Evolutionary conservation across 1,140 invertebrate species (phyloP), one percentile per base, ranked within the genome.

Genomic region (Ctenoplectra terminalis): DNA sequence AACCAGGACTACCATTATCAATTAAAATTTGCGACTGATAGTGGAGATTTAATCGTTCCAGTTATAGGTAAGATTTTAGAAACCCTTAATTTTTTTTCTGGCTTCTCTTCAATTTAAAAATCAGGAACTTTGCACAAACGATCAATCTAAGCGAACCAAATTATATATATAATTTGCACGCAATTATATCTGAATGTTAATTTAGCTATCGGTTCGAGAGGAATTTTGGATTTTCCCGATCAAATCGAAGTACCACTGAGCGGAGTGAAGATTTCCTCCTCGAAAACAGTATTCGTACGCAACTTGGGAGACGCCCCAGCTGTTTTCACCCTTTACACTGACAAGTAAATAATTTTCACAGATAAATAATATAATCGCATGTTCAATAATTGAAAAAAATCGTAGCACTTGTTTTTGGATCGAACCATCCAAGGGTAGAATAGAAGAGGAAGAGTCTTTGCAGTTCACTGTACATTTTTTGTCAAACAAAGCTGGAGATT

Each of bases 161-260:
- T 60, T 60, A 0, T 23, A 34, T 1, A 29, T 43, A 43, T 9
- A 43, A 7, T 0, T 2, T 0, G 40, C 8, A 11, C 11, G 40
- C 2, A 4, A 43, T 48, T 15, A 48, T 15, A 48, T 48, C 23
- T 23, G 52, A n/a, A 2, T 23, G 54, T 56, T 20, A 11, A 43
- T 48, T 11, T 13, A 48, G 94, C 92, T 6, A 89, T 95, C 37
- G 93, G 93, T 4, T 87, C 91, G 9, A 87, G 93, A 80, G 90
- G 94, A 7, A 76, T 95, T 15, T 81, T 95, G 7, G 91, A 94
- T 75, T 88, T 94, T 63, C 94, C 95, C 2, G 95, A 95, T 88
- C 54, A 71, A 11, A 92, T 95, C n/a, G 78, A 89, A 15, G 63
- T 95, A 50, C 91, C 91, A 23, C 69, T 78, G 1, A 92, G 92